Evolutionary conservation across 2,888 invertebrate species (phyloP).

Genomic region (Trachelus troglodyta): DNA sequence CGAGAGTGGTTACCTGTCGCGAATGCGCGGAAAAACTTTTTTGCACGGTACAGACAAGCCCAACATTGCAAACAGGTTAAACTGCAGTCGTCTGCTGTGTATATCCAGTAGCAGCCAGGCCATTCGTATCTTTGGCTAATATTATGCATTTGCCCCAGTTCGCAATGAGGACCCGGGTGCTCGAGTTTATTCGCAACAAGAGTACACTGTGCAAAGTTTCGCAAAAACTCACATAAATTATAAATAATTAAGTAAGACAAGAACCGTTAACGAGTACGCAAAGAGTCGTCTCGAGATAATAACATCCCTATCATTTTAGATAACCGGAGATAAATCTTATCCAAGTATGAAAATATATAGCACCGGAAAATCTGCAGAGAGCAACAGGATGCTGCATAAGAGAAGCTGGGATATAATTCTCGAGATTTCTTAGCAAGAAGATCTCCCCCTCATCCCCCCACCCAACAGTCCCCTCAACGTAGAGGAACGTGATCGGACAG

Average conservation of each 20-base stretch:
- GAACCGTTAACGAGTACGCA: no score
- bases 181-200: no score
- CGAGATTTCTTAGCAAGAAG: neutral
- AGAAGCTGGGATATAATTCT: neutral
- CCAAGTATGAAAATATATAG: neutral
- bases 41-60: neutral
- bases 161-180: slow-evolving; percentile 10
- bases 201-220: neutral
- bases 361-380: neutral
- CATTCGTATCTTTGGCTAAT: slow-evolving; percentile 17
- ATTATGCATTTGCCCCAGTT: slow-evolving; percentile 33
- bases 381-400: neutral
- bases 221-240: neutral
- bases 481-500: neutral
- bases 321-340: neutral
- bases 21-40: slow-evolving; percentile 15
- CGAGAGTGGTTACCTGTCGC: slow-evolving; percentile 11
- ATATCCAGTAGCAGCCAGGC: neutral
- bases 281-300: neutral
- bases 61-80: neutral
- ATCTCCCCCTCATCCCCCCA: neutral
- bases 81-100: neutral
- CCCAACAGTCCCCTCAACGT: neutral
- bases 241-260: no score
- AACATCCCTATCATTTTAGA: neutral